Base-by-base conservation (phyloP, 2,888 invertebrate genomes). In the Epinotia demarniana region DNA sequence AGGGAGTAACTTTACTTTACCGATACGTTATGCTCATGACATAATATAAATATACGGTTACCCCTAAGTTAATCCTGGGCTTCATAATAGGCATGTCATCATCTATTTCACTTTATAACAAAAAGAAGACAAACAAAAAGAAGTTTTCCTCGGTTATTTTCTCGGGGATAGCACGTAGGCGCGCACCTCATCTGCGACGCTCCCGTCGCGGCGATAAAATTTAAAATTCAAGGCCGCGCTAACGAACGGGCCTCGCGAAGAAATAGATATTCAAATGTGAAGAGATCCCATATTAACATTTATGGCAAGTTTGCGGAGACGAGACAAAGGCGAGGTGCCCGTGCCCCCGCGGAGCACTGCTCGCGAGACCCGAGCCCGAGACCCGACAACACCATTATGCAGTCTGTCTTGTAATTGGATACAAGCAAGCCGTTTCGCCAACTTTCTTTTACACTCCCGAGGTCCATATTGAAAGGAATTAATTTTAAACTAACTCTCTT, bases 161-260 rank as follows among this genome's bases (percentile, higher is more conserved):
- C 87, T 90, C 83, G 85, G 90, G 89, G 90, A 92, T 89, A 90
- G 88, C 92, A 90, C 92, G 91, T 90, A 92, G 92, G 91, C 92
- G 92, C 92, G 92, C 93, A 92, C 93, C 92, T 94, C 93, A 93
- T 92, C 93, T 92, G 87, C 85, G 86, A 87, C 78, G 83, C 80
- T 93, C 93, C 94, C 93, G 78, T 80, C 85, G 90, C 93, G 92
- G 81, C 91, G 89, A 93, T 93, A 94, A 94, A 92, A 94, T 93
- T 93, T 94, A 94, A 94, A 94, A 94, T 94, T 94, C 94, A 93
- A 94, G 94, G 94, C 91, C 93, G 92, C 91, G 93, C 93, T 94
- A 94, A 94, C 93, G 92, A 94, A 94, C 93, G 91, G 92, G 90
- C 91, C 92, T 89, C 93, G 93, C 92, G 91, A 93, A 93, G 92